Conservation (phyloP, 1,140 invertebrate genomes). For the Pogonomyrmex barbatus region DNA sequence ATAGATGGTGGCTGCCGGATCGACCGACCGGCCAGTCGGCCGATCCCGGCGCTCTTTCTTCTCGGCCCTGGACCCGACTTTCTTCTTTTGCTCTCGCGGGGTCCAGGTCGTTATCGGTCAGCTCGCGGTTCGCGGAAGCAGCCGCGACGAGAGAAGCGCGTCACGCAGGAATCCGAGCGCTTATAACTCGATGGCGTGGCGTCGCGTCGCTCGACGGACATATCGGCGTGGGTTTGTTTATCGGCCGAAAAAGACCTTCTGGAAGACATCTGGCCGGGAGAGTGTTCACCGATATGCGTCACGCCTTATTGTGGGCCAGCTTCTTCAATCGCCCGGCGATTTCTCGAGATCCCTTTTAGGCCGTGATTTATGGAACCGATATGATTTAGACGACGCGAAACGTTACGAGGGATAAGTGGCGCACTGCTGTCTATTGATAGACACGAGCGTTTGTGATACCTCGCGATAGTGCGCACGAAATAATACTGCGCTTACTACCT, state of each 20-base stretch:
- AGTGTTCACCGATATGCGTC: slow-evolving; percentile 61
- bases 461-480: slow-evolving; percentile 15
- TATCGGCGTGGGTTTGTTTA: slow-evolving; percentile 55
- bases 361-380: slow-evolving; percentile 57
- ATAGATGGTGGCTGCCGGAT: slow-evolving; percentile 82
- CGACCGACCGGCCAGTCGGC: slow-evolving; percentile 68
- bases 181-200: slow-evolving; percentile 8
- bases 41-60: slow-evolving; percentile 76
- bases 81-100: slow-evolving; percentile 71
- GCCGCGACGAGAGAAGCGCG: slow-evolving; percentile 59
- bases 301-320: slow-evolving; percentile 59
- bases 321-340: slow-evolving; percentile 57
- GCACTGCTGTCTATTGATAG: slow-evolving; percentile 46
- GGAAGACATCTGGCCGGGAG: slow-evolving; percentile 57
- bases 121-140: slow-evolving; percentile 76
- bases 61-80: slow-evolving; percentile 29
- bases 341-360: slow-evolving; percentile 60
- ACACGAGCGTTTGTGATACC: slow-evolving; percentile 22
- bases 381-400: slow-evolving; percentile 53
- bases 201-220: slow-evolving; percentile 9
- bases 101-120: slow-evolving; percentile 75
- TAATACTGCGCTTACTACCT: not conserved
- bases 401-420: slow-evolving; percentile 1
- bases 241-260: slow-evolving; percentile 64
- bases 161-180: slow-evolving; percentile 41